A percentile compares a stretch with the other conserved stretches of the same genome.
Evolutionary conservation across 2,797 vertebrate genomes (phyloP).

Genomic region (Jordanella pulchra): DNA sequence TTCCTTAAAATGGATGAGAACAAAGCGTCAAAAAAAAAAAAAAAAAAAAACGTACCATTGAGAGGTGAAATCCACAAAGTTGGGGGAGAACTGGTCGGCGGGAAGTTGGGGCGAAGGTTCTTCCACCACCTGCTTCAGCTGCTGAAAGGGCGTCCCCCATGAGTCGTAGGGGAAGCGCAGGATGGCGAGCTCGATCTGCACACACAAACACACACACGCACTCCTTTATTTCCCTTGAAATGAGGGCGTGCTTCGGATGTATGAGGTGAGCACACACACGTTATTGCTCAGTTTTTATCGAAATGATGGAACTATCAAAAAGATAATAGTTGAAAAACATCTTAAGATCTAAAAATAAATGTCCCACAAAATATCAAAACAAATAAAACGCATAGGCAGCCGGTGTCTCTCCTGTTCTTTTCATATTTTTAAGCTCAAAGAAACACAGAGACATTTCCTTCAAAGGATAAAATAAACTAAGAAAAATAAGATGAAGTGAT

Average conservation of each 20-base stretch:
- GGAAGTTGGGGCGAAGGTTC: slow-evolving; percentile 94
- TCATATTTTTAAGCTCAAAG: too few species aligned
- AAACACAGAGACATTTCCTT: too few species aligned
- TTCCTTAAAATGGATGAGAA: not conserved
- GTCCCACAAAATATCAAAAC: not conserved
- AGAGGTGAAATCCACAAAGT: slow-evolving; percentile 95
- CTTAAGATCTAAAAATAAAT: not conserved
- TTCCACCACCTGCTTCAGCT: slow-evolving; percentile 97
- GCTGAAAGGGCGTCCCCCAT: slow-evolving; percentile 96
- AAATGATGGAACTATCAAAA: not conserved
- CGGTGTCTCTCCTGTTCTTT: not conserved
- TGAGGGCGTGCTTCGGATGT: not conserved
- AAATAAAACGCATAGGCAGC: not conserved
- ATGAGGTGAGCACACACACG: not conserved
- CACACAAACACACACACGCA: not conserved
- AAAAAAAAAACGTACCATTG: slow-evolving; percentile 81
- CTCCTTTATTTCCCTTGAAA: not conserved
- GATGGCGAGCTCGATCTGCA: slow-evolving; percentile 93
- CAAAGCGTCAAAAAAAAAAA: not conserved
- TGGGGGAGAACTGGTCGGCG: slow-evolving; percentile 86
- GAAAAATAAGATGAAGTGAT: not conserved
- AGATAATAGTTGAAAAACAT: not conserved
- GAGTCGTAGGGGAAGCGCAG: slow-evolving; percentile 94
- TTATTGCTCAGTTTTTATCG: not conserved
- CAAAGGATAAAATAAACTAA: too few species aligned